Base-by-base conservation (phyloP, 2,797 vertebrate genomes). In the Hephaestus fuliginosus region DNA sequence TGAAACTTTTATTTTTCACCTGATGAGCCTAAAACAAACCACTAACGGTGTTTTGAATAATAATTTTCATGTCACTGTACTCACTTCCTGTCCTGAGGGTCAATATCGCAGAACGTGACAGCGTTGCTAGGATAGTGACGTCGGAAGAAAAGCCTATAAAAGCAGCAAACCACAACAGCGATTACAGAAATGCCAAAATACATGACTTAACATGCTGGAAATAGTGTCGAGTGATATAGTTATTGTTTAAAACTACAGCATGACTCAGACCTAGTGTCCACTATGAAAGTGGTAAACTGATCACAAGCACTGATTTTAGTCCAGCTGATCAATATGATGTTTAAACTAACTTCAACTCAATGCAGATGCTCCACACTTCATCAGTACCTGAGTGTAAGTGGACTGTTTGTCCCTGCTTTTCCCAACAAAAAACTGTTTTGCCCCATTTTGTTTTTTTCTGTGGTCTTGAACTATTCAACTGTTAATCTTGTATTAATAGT, bases 1-100 rank as follows among this genome's bases (percentile, higher is more conserved):
- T 70, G 11, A 8, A 5, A 39, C 9, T 39, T 7, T 18, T 28
- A 41, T 62, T 10, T 43, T 20, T 13, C n/a, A n/a, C 41, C 22
- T 51, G 2, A 36, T 1, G 5, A 15, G 36, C 10, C 30, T 36
- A 12, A 52, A 63, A 58, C 3, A 33, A 68, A 43, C 8, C 44
- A 65, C 5, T 14, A n/a, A 4, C 9, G 10, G 3, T 18, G 15
- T n/a, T 44, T 62, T 30, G 41, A 28, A 8, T 5, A 44, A 49
- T 39, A 39, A 39, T 12, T 18, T 52, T 53, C 10, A 52, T 17
- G 41, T 30, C 0, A 74, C 7, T 62, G 39, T 43, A 89, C 97
- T 96, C 93, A 99, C 98, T 98, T 99, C 83, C 98, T 96, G 89
- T 99, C 97, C 94, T 99, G 97, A 72, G 98, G 97, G 86, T 99